phyloP scores from a whole-genome alignment of 2,888 invertebrate genomes.

The Linnaemya vulpina region DNA sequence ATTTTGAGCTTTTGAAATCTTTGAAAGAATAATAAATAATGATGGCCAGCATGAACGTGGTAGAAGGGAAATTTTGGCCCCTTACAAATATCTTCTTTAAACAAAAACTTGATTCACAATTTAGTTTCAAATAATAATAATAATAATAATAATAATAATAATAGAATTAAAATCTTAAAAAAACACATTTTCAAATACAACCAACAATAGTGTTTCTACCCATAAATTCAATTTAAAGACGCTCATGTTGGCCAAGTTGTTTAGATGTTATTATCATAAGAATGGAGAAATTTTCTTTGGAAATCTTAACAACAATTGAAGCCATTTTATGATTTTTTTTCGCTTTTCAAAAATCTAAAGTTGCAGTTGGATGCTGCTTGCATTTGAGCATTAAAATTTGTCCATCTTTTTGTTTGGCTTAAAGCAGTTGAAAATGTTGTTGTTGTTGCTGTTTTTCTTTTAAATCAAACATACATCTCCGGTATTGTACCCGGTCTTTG shows the following conservation, averaged over 20 bases:
- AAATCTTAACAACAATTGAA: constrained; percentile 25
- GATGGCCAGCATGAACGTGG: not conserved
- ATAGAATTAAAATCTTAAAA: not conserved
- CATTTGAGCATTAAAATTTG: not conserved
- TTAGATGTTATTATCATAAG: too few species aligned
- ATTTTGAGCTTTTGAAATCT: not conserved
- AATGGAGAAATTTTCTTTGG: constrained; percentile 5
- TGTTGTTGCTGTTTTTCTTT: constrained; percentile 22
- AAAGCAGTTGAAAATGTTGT: constrained; percentile 8
- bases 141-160: too few species aligned
- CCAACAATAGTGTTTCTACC: not conserved
- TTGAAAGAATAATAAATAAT: not conserved
- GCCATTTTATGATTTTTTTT: not conserved
- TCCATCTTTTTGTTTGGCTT: not conserved
- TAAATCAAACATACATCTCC: constrained; percentile 12
- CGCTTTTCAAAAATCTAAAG: constrained; percentile 1
- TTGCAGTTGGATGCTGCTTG: not conserved
- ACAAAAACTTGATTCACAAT: too few species aligned
- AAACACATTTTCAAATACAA: not conserved
- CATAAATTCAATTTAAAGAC: not conserved
- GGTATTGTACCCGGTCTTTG: not conserved
- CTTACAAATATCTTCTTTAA: not conserved
- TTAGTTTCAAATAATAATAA: too few species aligned
- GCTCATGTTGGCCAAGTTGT: not conserved
- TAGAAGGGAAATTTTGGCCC: not conserved